Evolutionary conservation across 2,113 vertebrate species (phyloP).

Genomic region (Tragelaphus scriptus): DNA sequence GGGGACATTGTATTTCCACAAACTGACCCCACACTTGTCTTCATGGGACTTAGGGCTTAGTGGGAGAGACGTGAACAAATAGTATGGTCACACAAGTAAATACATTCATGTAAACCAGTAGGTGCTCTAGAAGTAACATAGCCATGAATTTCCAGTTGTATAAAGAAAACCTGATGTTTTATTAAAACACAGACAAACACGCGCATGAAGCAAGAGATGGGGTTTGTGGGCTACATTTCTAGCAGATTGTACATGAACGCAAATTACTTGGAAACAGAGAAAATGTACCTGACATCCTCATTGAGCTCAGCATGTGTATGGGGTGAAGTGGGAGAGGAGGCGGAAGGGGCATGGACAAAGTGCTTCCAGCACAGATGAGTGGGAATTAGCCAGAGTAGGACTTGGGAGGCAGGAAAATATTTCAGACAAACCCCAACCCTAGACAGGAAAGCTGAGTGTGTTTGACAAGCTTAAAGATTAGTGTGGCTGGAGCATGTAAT

Average conservation of each 20-base stretch:
- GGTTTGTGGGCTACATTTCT: not conserved
- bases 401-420: not conserved
- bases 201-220: not conserved
- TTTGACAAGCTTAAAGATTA: not conserved
- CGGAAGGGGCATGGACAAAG: not conserved
- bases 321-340: not conserved
- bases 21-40: not conserved
- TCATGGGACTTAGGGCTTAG: not conserved
- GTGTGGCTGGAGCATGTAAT: not conserved
- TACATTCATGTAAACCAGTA: not conserved
- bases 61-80: not conserved
- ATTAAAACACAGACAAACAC: not conserved
- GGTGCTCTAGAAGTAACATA: not conserved
- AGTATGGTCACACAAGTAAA: not conserved
- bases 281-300: not conserved
- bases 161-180: not conserved
- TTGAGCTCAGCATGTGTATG: not conserved
- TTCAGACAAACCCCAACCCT: not conserved
- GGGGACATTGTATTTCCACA: not conserved
- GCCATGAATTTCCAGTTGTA: not conserved
- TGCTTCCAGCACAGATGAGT: not conserved
- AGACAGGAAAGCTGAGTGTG: not conserved
- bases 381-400: not conserved
- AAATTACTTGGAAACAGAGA: not conserved
- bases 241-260: not conserved